A percentile compares a stretch with the other conserved stretches of the same genome.
Conservation (phyloP, 2,888 invertebrate genomes). For the Oxytorus armatus region DNA sequence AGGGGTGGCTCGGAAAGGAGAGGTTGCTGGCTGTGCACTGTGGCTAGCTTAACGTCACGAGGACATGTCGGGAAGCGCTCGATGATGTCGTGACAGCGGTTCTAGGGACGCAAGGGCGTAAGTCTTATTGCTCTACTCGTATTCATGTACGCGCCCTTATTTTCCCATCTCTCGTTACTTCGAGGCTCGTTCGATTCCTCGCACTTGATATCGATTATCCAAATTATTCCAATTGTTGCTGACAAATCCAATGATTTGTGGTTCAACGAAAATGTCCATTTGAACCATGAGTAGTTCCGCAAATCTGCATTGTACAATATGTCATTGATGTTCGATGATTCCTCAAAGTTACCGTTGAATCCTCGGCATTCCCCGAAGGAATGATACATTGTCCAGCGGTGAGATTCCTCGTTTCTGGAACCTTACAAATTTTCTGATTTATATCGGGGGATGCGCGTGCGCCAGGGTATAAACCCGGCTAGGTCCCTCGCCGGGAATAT, state of each 20-base stretch:
- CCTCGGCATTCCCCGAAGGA: neutral
- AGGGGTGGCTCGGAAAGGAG: constrained; percentile 53
- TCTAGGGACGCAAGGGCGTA: constrained; percentile 71
- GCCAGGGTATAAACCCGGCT: constrained; percentile 55
- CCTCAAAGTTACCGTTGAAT: neutral
- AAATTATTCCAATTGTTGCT: too few relatives aligned
- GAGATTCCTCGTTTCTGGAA: constrained; percentile 2
- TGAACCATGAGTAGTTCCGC: too few relatives aligned
- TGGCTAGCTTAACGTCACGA: constrained; percentile 65
- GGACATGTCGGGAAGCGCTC: constrained; percentile 73
- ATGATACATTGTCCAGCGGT: neutral
- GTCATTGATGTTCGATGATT: neutral
- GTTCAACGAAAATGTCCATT: neutral
- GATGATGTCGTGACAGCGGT: constrained; percentile 78
- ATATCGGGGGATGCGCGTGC: constrained; percentile 48
- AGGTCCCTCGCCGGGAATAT: constrained; percentile 60
- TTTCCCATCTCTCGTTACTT: neutral
- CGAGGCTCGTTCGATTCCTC: neutral
- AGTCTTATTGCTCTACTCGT: constrained; percentile 55
- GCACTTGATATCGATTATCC: neutral
- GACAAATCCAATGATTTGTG: neutral
- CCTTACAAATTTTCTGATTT: constrained; percentile 24
- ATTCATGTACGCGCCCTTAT: constrained; percentile 12
- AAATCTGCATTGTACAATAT: neutral
- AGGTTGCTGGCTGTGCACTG: constrained; percentile 48